A percentile compares a stretch with the other conserved stretches of the same genome.
Evolutionary conservation across 2,797 vertebrate species (phyloP).

Genomic region (Catharus ustulatus): DNA sequence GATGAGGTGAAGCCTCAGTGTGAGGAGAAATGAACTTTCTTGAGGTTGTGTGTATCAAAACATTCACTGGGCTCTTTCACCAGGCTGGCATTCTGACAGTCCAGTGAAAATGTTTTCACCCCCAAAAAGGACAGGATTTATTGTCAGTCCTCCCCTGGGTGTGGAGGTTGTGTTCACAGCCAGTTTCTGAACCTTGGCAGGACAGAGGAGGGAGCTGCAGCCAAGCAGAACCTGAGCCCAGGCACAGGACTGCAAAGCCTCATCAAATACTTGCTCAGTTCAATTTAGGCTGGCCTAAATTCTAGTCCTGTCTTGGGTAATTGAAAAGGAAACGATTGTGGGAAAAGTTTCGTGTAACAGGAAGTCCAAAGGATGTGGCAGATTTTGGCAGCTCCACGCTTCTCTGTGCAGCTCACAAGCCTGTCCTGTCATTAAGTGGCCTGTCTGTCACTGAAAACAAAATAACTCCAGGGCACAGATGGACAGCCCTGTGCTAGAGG

Average conservation of each 20-base stretch:
- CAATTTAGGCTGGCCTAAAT: neutral
- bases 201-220: neutral
- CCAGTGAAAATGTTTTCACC: neutral
- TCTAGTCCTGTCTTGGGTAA: neutral
- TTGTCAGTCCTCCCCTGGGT: neutral
- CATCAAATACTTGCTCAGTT: neutral
- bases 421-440: neutral
- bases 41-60: neutral
- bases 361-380: neutral
- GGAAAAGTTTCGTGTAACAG: neutral
- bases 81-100: neutral
- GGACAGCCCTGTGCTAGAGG: neutral
- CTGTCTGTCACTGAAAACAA: neutral
- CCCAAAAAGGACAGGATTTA: accelerated
- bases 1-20: neutral
- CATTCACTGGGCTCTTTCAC: neutral
- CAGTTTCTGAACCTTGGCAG: neutral
- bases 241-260: neutral
- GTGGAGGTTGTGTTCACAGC: neutral
- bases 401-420: neutral
- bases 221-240: neutral
- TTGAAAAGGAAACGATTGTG: neutral
- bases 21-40: neutral
- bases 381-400: neutral
- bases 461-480: neutral